These are phyloP conservation scores for Balanococcus diminutus DNA, from an alignment of 2,888 invertebrate genomes.

Conservation along the genomic window DNA sequence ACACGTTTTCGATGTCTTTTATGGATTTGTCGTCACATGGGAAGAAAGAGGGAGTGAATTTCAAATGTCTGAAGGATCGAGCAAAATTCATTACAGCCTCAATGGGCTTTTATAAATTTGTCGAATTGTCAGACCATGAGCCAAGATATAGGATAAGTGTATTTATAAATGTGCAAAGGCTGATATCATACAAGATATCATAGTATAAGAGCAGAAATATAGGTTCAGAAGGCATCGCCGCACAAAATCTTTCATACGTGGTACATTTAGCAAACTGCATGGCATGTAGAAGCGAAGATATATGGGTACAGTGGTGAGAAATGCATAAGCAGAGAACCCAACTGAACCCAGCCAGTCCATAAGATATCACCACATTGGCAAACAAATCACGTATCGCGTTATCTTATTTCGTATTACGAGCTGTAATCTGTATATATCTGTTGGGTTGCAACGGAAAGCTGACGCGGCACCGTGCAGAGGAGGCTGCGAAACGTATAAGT, in stretches of 20 bases:
- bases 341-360: neutral
- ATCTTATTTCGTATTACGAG: conserved; percentile 10
- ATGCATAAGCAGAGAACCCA: neutral
- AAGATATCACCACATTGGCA: conserved; percentile 20
- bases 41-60: too few species aligned
- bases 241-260: neutral
- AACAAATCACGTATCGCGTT: conserved; percentile 19
- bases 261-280: conserved; percentile 15
- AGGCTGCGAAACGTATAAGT: neutral
- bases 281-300: neutral
- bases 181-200: neutral
- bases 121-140: neutral
- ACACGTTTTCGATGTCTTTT: too few species aligned
- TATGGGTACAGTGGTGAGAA: neutral
- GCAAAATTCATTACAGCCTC: too few species aligned
- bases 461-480: neutral
- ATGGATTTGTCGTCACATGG: too few species aligned
- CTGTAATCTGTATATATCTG: conserved; percentile 4
- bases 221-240: neutral
- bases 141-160: neutral
- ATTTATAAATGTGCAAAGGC: neutral
- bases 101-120: neutral
- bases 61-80: too few species aligned
- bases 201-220: neutral
- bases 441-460: neutral